Base-by-base conservation (phyloP, 2,797 vertebrate genomes). In the Erethizon dorsatum region DNA sequence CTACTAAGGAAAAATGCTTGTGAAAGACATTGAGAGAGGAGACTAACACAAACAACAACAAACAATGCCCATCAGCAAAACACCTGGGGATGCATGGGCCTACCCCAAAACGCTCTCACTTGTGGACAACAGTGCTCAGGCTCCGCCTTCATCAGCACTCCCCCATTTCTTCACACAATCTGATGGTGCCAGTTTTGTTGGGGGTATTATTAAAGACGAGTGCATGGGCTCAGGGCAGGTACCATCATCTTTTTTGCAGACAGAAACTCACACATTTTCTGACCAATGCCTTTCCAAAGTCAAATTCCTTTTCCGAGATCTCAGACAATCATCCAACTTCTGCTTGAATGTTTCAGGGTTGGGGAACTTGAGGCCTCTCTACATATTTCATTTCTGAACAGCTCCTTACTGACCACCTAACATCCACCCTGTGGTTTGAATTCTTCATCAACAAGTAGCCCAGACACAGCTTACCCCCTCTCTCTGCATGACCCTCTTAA, bases 51-150 rank as follows among this genome's bases (percentile, higher is more conserved):
- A 75, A 67, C 69, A 78, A 57, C 59, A 65, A 47, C 61, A 52
- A n/a, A 83, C 12, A 28, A 83, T 26, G 50, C 0, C 31, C 26
- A 5, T 24, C 50, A 33, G 52, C 63, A 37, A 4, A 8, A 57
- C 52, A 1, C 26, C 11, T 41, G 13, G 10, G 52, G 20, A 15
- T 11, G 20, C 24, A 14, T 0, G 3, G 12, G 41, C 59, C 71
- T 20, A 11, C 47, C 14, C 47, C 1, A 2, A 0, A 5, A 24
- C 15, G 7, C 18, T 52, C 75, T 52, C 47, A 33, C 47, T 10
- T 52, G 17, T 54, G 50, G 77, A 54, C 31, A 2, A 50, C 2
- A 5, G 11, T 0, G 2, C 37, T 31, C 28, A 12, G 4, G 22
- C 14, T 83, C 13, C 5, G 1, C 63, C 77, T 33, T 67, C 77